Evolutionary conservation across 37 sponge, comb jelly and placozoan species (phyloP).

Genomic region (Diacarnus erythraeanus): DNA sequence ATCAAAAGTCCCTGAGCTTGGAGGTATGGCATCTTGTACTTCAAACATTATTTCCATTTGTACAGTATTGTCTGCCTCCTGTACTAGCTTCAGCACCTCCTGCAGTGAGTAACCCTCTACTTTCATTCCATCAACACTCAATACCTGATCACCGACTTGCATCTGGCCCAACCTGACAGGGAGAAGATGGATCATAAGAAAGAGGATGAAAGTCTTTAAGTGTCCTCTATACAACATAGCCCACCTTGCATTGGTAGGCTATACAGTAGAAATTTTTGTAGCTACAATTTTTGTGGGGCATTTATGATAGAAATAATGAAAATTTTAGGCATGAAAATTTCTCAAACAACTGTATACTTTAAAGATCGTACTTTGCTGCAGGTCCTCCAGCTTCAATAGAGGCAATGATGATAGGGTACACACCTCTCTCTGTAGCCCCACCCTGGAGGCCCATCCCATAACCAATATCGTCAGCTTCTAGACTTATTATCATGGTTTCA

Average conservation of each 20-base stretch:
- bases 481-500: constrained; percentile 62
- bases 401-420: constrained; percentile 57
- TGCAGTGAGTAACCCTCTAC: constrained; percentile 58
- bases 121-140: constrained; percentile 51
- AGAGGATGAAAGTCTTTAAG: too few relatives aligned
- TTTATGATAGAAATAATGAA: too few relatives aligned
- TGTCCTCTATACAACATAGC: not conserved
- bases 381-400: constrained; percentile 59
- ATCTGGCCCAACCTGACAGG: constrained; percentile 28
- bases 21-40: constrained; percentile 64
- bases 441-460: constrained; percentile 75
- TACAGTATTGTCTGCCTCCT: constrained; percentile 53
- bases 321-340: not conserved
- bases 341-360: not conserved
- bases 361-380: constrained; percentile 66
- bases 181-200: too few relatives aligned
- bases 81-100: constrained; percentile 69
- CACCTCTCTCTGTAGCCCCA: constrained; percentile 43
- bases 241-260: not conserved
- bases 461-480: constrained; percentile 68
- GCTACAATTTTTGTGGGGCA: too few relatives aligned
- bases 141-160: constrained; percentile 64
- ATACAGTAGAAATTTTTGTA: too few relatives aligned
- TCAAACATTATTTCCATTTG: constrained; percentile 72
- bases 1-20: constrained; percentile 79